Evolutionary conservation across 2,113 vertebrate genomes (phyloP).

Genomic region (Eubucco bourcierii): DNA sequence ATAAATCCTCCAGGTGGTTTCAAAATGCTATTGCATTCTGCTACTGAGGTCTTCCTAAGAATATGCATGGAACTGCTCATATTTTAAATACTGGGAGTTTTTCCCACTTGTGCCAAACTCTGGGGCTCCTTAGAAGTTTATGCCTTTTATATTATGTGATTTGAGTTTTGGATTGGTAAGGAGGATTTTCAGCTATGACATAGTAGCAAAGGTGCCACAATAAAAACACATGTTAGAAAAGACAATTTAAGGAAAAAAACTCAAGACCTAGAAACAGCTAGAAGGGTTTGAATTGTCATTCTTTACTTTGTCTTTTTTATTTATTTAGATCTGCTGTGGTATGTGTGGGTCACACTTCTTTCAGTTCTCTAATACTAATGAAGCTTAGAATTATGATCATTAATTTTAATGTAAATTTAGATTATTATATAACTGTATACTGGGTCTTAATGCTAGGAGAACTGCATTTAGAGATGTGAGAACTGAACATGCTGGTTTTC

Average conservation of each 20-base stretch:
- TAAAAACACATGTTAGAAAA: background rate
- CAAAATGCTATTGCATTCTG: background rate
- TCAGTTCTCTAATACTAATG: background rate
- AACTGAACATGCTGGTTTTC: background rate
- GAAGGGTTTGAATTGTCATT: background rate
- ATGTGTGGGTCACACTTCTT: background rate
- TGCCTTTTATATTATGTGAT: background rate
- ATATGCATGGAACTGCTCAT: background rate
- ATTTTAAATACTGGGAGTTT: background rate
- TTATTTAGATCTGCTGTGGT: background rate
- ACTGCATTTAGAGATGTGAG: background rate
- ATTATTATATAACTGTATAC: constrained; percentile 23
- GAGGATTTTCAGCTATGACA: background rate
- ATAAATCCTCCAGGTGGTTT: background rate
- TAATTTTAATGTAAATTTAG: constrained; percentile 37
- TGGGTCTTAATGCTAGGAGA: background rate
- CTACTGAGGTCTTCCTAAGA: background rate
- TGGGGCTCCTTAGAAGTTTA: background rate
- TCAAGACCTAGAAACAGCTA: background rate
- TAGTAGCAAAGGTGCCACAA: background rate
- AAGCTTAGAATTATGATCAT: background rate
- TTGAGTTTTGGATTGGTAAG: background rate
- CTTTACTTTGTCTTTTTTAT: background rate
- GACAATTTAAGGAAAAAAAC: background rate
- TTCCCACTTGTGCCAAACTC: background rate